Evolutionary conservation across 2,797 vertebrate genomes (phyloP).

Genomic region (Chelmon rostratus): DNA sequence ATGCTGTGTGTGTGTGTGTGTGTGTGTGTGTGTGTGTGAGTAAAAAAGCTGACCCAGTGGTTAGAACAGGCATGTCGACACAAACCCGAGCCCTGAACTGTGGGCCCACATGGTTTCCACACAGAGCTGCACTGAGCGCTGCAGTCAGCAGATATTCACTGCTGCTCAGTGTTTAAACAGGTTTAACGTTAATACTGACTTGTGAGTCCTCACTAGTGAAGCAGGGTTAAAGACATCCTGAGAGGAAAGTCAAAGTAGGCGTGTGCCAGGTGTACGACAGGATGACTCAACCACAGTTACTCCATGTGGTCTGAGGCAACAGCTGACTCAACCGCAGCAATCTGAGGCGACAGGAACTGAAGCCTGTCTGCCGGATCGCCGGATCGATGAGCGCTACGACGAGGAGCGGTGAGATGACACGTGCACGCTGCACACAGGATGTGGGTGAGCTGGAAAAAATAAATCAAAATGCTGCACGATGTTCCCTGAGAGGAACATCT

Average conservation of each 20-base stretch:
- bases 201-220: background rate
- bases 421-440: background rate
- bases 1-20: background rate
- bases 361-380: background rate
- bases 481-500: too few relatives aligned
- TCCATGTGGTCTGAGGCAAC: constrained; percentile 23
- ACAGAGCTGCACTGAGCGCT: background rate
- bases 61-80: background rate
- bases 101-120: constrained; percentile 14
- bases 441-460: too few relatives aligned
- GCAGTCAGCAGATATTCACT: constrained; percentile 16
- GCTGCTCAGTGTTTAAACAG: too few relatives aligned
- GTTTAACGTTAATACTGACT: too few relatives aligned
- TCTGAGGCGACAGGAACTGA: background rate
- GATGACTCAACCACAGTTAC: constrained; percentile 10
- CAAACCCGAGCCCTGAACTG: constrained; percentile 3
- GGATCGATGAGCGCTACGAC: background rate
- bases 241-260: background rate
- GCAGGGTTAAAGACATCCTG: background rate
- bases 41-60: constrained; percentile 1
- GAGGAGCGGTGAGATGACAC: too few relatives aligned
- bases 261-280: accelerated
- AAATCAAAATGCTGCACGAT: too few relatives aligned
- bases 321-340: constrained; percentile 20
- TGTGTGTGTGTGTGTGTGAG: background rate